Percentiles rank a stretch among this genome's conserved stretches.
These are phyloP conservation scores for Caenorhabditis zanzibari DNA, from an alignment of 2,888 invertebrate genomes.

Conservation along the genomic window DNA sequence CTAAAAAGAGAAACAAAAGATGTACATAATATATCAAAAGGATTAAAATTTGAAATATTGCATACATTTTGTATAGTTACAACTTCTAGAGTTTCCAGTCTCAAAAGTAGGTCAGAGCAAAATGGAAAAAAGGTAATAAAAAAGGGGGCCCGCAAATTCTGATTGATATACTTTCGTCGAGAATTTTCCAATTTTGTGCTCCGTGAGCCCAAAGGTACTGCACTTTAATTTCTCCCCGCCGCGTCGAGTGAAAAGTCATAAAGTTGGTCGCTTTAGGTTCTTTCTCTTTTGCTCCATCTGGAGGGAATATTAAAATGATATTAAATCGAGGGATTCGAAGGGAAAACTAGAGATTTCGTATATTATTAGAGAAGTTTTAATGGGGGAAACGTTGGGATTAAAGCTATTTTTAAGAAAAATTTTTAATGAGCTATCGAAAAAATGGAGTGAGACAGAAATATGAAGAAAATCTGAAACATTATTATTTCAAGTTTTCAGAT, in stretches of 20 bases:
- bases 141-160: not conserved
- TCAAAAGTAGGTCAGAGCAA: not conserved
- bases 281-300: slow-evolving; percentile 18
- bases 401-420: too few species aligned
- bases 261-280: slow-evolving; percentile 9
- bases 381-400: too few species aligned
- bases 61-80: slow-evolving; percentile 1
- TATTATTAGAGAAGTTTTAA: not conserved
- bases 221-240: slow-evolving; percentile 36
- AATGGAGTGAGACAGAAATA: too few species aligned
- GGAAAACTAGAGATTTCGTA: slow-evolving; percentile 4
- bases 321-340: not conserved
- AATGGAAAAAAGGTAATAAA: slow-evolving; percentile 14
- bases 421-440: too few species aligned
- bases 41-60: slow-evolving; percentile 49
- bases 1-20: slow-evolving; percentile 25
- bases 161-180: slow-evolving; percentile 14
- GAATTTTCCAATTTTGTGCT: slow-evolving; percentile 5
- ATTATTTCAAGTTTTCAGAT: too few species aligned
- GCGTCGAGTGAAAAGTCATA: slow-evolving; percentile 19
- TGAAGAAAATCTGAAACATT: too few species aligned
- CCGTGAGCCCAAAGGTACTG: not conserved
- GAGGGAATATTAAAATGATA: slow-evolving; percentile 27
- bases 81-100: not conserved
- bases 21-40: slow-evolving; percentile 56